Percentiles rank a stretch among this genome's conserved stretches.
Conservation (phyloP, 2,888 invertebrate species). For the Leucophenga montana region DNA sequence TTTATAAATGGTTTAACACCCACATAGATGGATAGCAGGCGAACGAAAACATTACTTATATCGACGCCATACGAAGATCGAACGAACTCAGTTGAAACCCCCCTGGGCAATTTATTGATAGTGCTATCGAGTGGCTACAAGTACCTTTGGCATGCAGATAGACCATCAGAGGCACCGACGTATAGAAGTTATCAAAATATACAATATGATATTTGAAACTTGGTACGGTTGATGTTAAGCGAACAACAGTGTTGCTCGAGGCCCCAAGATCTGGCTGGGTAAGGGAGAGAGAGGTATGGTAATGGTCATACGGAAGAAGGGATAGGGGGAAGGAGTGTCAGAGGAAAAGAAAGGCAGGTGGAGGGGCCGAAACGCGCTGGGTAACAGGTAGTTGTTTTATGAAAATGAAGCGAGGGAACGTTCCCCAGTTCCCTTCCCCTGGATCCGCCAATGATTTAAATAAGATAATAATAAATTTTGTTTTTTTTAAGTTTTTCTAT, state of each 20-base stretch:
- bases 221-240: constrained; percentile 14
- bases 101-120: not conserved
- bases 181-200: constrained; percentile 27
- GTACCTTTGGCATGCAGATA: constrained; percentile 16
- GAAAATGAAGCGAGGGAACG: too few species aligned
- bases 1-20: not conserved
- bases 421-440: too few species aligned
- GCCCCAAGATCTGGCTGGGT: not conserved
- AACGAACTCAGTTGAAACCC: constrained; percentile 5
- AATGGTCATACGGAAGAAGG: too few species aligned
- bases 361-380: too few species aligned
- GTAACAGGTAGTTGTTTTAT: too few species aligned
- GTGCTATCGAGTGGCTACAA: constrained; percentile 3
- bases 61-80: not conserved
- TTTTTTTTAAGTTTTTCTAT: too few species aligned
- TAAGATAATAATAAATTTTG: constrained; percentile 24
- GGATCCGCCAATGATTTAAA: too few species aligned
- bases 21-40: constrained; percentile 1
- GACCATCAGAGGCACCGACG: constrained; percentile 8
- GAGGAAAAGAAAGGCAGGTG: too few species aligned
- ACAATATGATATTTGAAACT: too few species aligned
- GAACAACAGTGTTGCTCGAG: too few species aligned
- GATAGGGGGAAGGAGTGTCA: too few species aligned
- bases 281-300: too few species aligned
- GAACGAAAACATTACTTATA: constrained; percentile 3